A percentile compares a stretch with the other conserved stretches of the same genome.
phyloP scores from a whole-genome alignment of 2,113 vertebrate genomes.

The Catharus bicknelli region DNA sequence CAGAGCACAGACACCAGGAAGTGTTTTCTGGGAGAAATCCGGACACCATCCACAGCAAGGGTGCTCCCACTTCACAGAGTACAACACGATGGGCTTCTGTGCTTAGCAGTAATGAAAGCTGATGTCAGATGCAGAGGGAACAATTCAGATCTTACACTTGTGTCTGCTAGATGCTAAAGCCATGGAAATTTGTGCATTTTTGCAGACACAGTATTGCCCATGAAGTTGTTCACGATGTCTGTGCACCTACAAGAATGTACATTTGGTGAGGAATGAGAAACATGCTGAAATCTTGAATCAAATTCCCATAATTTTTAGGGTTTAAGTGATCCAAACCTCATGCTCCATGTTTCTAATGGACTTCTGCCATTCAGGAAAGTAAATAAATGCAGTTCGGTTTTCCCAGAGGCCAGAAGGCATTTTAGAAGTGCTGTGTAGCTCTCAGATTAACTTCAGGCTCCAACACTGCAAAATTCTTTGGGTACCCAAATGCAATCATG shows the following conservation, averaged over 20 bases:
- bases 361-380: background rate
- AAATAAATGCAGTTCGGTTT: background rate
- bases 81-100: background rate
- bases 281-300: background rate
- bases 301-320: background rate
- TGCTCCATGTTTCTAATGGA: background rate
- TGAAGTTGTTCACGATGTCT: background rate
- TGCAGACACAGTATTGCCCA: background rate
- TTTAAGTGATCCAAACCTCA: background rate
- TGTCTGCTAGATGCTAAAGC: background rate
- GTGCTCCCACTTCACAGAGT: background rate
- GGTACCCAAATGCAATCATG: background rate
- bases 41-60: background rate
- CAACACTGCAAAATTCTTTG: background rate
- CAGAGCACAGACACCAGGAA: background rate
- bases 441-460: background rate
- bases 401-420: background rate
- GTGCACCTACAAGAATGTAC: rapidly evolving
- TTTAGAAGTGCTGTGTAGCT: background rate
- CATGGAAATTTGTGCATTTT: background rate
- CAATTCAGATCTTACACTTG: background rate
- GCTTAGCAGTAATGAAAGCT: background rate
- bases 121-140: background rate
- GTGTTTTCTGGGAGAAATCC: background rate
- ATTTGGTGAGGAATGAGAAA: background rate